Evolutionary conservation across 2,113 vertebrate genomes (phyloP), one percentile per base, ranked within the genome.

Genomic region (Pachycephala philippinensis): DNA sequence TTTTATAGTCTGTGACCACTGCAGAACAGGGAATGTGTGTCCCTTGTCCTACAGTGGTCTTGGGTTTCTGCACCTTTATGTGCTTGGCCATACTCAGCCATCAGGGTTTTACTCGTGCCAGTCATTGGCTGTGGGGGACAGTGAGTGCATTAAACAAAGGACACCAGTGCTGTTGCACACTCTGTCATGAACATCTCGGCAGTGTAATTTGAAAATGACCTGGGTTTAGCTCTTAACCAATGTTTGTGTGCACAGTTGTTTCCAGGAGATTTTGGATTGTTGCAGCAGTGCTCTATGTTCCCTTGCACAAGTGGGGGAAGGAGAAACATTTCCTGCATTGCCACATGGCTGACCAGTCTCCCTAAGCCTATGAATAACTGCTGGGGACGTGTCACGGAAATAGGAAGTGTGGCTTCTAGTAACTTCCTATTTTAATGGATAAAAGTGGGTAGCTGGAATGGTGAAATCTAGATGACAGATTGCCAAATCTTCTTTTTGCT

Each of bases 391-490:
- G 70, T 18, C 75, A 57, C 68, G 77, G 76, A 81, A 95, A 93
- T 59, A 63, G 94, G 92, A 95, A 95, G 54, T 42, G 83, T 86
- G 88, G 37, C 64, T 90, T 84, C 23, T 30, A 66, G 31, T 40
- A 14, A 81, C 94, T 96, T 97, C 90, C 92, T 92, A 15, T 84
- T 93, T 94, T 74, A 68, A 64, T 0, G 0, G 47, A 77, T 39
- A 81, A 90, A 83, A 33, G 65, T 66, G 66, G 78, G 60, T 37
- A 72, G 61, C 15, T 64, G 71, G 64, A 74, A 80, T 92, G 87
- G 82, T 84, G 95, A 95, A 96, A 97, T 88, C 82, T 68, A 75
- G 52, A 44, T 20, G 45, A 72, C 26, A 83, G 59, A 59, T 88
- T 86, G 76, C 75, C 72, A 92, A 86, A 86, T 45, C 3, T 50